phyloP scores from a whole-genome alignment of 2,797 vertebrate genomes.

The Sternotherus odoratus region DNA sequence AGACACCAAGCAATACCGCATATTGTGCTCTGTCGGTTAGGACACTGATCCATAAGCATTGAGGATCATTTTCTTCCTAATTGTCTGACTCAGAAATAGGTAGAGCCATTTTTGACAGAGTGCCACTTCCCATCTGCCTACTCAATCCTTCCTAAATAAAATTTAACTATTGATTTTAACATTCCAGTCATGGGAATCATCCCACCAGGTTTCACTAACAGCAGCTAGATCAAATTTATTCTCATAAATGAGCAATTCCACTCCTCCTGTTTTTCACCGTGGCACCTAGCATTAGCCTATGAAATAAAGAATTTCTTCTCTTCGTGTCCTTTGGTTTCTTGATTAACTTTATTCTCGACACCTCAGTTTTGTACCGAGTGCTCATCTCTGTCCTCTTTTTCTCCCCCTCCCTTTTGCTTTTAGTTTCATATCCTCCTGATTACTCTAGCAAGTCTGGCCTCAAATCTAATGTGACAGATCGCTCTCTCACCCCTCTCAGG shows the following conservation, averaged over 20 bases:
- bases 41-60: too few relatives aligned
- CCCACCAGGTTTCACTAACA: neutral
- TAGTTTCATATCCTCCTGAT: neutral
- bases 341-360: neutral
- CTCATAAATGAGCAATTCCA: neutral
- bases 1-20: too few relatives aligned
- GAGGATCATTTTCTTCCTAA: too few relatives aligned
- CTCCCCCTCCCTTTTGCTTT: rapidly evolving
- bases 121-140: too few relatives aligned
- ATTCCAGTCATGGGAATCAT: neutral
- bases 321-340: neutral
- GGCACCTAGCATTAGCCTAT: neutral
- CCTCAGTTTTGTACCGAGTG: neutral
- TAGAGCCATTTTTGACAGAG: too few relatives aligned
- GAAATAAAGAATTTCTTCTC: neutral
- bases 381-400: neutral
- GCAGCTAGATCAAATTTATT: neutral
- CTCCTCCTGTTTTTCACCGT: neutral
- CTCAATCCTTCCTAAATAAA: neutral
- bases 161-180: neutral
- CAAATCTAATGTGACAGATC: too few relatives aligned
- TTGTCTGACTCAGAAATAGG: too few relatives aligned
- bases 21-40: too few relatives aligned
- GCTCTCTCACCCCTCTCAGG: too few relatives aligned
- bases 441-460: neutral